Conservation (phyloP, 23 tunicate species). For the Clavelina lepadiformis region DNA sequence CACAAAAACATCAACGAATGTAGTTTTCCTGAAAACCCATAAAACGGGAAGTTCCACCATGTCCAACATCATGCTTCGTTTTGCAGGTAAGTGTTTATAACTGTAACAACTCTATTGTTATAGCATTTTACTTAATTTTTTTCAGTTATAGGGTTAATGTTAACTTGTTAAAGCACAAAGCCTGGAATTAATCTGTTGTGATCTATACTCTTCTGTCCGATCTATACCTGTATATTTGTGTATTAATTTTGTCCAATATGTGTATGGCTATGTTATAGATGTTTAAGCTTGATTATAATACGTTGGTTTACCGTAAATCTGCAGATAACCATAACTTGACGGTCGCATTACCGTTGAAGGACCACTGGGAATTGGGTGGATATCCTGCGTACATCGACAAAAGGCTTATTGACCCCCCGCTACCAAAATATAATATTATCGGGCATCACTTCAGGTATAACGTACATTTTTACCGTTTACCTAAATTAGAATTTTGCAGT, state of each 20-base stretch:
- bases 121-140: too few relatives aligned
- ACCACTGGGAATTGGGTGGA: constrained; percentile 99
- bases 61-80: constrained; percentile 99
- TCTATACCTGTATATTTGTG: too few relatives aligned
- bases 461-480: too few relatives aligned
- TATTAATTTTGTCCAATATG: too few relatives aligned
- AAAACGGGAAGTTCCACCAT: constrained; percentile 98
- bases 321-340: constrained; percentile 95
- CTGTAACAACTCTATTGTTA: not conserved
- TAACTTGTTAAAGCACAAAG: too few relatives aligned
- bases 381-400: constrained; percentile 99
- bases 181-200: too few relatives aligned
- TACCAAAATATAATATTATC: constrained; percentile 89
- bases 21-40: constrained; percentile 95
- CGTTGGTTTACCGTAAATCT: too few relatives aligned
- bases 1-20: constrained; percentile 74
- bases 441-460: constrained; percentile 96
- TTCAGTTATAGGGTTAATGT: too few relatives aligned
- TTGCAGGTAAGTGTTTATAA: constrained; percentile 77
- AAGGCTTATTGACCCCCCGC: constrained; percentile 88
- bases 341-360: constrained; percentile 86
- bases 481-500: too few relatives aligned
- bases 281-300: too few relatives aligned
- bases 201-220: too few relatives aligned
- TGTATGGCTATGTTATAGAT: too few relatives aligned